Percentiles rank a stretch among this genome's conserved stretches.
These are phyloP conservation scores for Danaus plexippus DNA, from an alignment of 1,140 invertebrate species.

Conservation along the genomic window DNA sequence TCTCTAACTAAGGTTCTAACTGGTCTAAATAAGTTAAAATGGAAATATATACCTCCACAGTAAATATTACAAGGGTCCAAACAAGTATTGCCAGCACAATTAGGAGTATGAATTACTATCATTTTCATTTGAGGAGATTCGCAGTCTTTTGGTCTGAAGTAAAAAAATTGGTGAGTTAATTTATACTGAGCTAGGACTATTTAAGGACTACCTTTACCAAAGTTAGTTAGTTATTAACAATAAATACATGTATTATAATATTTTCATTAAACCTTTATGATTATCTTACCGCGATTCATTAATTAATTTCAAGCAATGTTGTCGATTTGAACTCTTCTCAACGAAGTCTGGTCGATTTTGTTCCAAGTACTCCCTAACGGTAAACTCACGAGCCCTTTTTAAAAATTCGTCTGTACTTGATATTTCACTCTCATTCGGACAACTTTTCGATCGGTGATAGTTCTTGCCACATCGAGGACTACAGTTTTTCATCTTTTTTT, in stretches of 20 bases:
- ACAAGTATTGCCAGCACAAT: conserved; percentile 25
- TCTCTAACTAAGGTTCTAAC: too few relatives aligned
- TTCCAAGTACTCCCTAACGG: conserved; percentile 61
- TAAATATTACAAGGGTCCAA: conserved; percentile 37
- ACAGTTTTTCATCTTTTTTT: conserved; percentile 29
- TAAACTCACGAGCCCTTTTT: conserved; percentile 32
- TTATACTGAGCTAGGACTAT: too few relatives aligned
- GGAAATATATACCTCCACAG: conserved; percentile 42
- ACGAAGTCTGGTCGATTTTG: conserved; percentile 63
- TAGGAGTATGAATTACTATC: conserved; percentile 48
- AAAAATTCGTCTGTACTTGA: conserved; percentile 45
- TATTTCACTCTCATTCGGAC: conserved; percentile 46
- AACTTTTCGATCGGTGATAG: conserved; percentile 35
- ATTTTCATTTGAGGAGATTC: conserved; percentile 42
- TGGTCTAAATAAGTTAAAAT: neutral
- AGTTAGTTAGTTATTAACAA: too few relatives aligned
- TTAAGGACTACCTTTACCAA: too few relatives aligned
- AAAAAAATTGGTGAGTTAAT: conserved; percentile 50
- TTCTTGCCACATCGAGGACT: conserved; percentile 23
- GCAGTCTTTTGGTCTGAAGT: conserved; percentile 40
- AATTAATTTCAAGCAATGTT: conserved; percentile 49
- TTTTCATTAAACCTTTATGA: too few relatives aligned
- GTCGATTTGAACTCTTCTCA: conserved; percentile 40
- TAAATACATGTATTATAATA: too few relatives aligned
- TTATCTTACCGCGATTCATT: conserved; percentile 46